Percentiles rank a stretch among this genome's conserved stretches.
These are phyloP conservation scores for Leucoraja erinaceus DNA, from an alignment of 2,113 vertebrate genomes.

Conservation along the genomic window DNA sequence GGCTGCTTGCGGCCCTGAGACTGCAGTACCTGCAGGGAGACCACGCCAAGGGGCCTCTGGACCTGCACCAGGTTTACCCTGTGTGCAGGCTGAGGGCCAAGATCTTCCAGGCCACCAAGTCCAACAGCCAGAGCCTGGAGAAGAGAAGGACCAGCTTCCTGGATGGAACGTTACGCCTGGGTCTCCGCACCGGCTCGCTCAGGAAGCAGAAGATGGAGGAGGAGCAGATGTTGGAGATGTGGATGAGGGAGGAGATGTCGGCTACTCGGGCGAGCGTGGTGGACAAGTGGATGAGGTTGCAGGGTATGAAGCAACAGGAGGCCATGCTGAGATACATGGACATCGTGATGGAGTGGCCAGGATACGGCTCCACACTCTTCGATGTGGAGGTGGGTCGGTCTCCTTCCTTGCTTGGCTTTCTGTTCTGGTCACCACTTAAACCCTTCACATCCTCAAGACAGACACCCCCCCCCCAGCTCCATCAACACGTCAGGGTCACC, in stretches of 20 bases:
- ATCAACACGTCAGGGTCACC: no score
- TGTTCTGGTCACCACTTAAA: not conserved
- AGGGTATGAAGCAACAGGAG: conserved; percentile 79
- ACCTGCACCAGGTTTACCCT: conserved; percentile 74
- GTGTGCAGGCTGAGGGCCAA: conserved; percentile 77
- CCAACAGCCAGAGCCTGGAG: conserved; percentile 61
- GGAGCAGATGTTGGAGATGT: conserved; percentile 90
- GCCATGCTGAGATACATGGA: conserved; percentile 88
- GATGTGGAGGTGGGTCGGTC: conserved; percentile 74
- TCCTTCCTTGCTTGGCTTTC: not conserved
- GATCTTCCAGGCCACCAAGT: conserved; percentile 79
- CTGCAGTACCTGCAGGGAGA: conserved; percentile 82
- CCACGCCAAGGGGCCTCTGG: conserved; percentile 70
- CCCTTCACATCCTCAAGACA: no score
- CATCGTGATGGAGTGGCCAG: conserved; percentile 82
- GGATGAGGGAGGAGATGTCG: conserved; percentile 85
- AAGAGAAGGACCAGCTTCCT: conserved; percentile 78
- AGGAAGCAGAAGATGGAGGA: conserved; percentile 86
- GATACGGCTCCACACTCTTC: conserved; percentile 84
- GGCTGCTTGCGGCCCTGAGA: conserved; percentile 75
- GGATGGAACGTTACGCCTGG: conserved; percentile 76
- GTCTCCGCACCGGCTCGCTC: conserved; percentile 79
- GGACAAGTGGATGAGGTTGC: conserved; percentile 82
- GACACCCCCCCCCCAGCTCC: no score
- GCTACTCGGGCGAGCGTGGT: conserved; percentile 76